phyloP scores from a whole-genome alignment of 2,888 invertebrate species.

The Drosophila mimetica region DNA sequence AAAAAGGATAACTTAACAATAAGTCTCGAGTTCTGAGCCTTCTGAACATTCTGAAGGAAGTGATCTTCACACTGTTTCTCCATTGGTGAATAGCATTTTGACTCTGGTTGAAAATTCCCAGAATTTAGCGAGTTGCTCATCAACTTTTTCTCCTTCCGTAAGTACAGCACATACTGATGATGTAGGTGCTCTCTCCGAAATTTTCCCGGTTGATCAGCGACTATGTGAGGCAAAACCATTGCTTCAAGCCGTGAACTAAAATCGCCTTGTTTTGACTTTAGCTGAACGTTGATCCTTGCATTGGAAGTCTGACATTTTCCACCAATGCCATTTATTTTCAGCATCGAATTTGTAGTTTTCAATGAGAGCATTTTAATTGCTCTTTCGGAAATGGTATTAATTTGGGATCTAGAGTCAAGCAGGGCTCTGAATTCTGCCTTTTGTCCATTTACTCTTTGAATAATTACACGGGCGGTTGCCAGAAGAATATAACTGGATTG shows the following conservation, averaged over 20 bases:
- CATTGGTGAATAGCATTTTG: constrained; percentile 1
- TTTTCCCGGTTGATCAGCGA: neutral
- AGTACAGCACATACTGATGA: no score
- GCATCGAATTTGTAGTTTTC: neutral
- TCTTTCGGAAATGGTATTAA: neutral
- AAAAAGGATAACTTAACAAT: neutral
- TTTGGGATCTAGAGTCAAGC: constrained; percentile 1
- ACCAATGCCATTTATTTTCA: neutral
- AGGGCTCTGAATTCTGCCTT: neutral
- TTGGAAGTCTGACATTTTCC: neutral
- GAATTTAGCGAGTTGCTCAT: neutral
- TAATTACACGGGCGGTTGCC: neutral
- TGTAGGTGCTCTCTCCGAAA: no score
- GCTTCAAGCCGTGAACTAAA: neutral
- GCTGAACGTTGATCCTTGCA: neutral
- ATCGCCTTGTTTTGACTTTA: neutral
- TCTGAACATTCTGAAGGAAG: neutral
- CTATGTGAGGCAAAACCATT: no score
- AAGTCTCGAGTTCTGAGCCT: neutral
- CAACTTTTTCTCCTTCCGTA: neutral
- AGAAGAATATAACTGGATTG: neutral
- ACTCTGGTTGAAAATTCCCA: neutral
- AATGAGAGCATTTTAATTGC: neutral
- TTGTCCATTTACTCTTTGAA: neutral
- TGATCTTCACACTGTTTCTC: constrained; percentile 1